These are phyloP conservation scores for Acronicta alni DNA, from an alignment of 2,888 invertebrate genomes.

Conservation along the genomic window DNA sequence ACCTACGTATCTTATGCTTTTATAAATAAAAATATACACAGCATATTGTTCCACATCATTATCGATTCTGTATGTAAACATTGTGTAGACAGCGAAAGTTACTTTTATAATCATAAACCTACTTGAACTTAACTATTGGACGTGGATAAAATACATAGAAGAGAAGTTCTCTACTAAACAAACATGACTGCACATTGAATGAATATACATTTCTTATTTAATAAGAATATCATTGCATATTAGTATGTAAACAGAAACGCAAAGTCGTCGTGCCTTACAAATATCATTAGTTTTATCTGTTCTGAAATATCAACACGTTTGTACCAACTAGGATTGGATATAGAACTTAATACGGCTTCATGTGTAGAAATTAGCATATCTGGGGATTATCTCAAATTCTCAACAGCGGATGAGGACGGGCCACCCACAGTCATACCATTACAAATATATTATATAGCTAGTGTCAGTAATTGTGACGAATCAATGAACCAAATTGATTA, in stretches of 20 bases:
- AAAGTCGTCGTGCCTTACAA: conserved; percentile 40
- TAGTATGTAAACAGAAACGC: conserved; percentile 23
- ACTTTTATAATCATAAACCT: conserved; percentile 44
- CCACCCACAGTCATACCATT: conserved; percentile 18
- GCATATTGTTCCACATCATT: conserved; percentile 56
- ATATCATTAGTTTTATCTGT: conserved; percentile 53
- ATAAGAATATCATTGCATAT: conserved; percentile 38
- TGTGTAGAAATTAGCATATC: conserved; percentile 28
- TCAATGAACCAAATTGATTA: conserved; percentile 3
- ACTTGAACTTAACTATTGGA: conserved; percentile 31
- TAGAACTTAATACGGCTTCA: conserved; percentile 22
- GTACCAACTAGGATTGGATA: conserved; percentile 23
- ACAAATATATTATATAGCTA: background rate
- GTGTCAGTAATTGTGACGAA: background rate
- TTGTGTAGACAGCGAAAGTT: conserved; percentile 62
- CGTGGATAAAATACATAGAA: conserved; percentile 58
- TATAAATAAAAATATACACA: conserved; percentile 27
- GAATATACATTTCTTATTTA: conserved; percentile 35
- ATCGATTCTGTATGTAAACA: conserved; percentile 57
- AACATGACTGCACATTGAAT: conserved; percentile 4
- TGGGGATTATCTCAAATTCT: conserved; percentile 26
- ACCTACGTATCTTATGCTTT: conserved; percentile 1
- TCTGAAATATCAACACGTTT: conserved; percentile 42
- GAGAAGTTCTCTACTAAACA: conserved; percentile 9
- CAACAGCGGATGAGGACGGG: conserved; percentile 12